These are phyloP conservation scores for Andricus curvator DNA, from an alignment of 2,888 invertebrate genomes.

Conservation along the genomic window DNA sequence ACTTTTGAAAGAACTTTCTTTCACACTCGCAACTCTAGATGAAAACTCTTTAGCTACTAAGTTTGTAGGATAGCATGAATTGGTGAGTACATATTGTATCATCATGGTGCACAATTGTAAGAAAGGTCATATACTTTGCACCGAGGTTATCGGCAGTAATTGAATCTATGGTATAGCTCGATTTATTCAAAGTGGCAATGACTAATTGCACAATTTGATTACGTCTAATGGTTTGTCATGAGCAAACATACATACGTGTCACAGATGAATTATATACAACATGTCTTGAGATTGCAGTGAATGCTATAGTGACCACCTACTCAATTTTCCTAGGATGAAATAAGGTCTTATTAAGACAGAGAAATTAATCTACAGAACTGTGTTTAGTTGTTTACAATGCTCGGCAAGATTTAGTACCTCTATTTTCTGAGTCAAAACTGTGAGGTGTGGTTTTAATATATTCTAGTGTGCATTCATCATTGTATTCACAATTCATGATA, in stretches of 20 bases:
- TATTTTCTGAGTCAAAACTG: not conserved
- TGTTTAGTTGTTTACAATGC: constrained; percentile 4
- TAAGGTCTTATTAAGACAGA: constrained; percentile 19
- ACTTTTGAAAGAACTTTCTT: not conserved
- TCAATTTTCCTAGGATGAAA: constrained; percentile 5
- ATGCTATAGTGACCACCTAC: not conserved
- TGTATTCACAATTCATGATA: constrained; percentile 6
- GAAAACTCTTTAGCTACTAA: not conserved
- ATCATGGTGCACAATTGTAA: not conserved
- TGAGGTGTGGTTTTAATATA: constrained; percentile 30
- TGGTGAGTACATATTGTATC: not conserved
- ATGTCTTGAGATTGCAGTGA: not conserved
- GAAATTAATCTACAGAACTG: constrained; percentile 7
- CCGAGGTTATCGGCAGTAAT: constrained; percentile 1
- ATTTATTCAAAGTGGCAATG: constrained; percentile 6
- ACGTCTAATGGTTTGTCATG: not conserved
- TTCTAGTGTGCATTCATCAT: constrained; percentile 27
- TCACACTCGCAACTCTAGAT: not conserved
- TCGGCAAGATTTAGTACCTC: constrained; percentile 18
- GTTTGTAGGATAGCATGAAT: not conserved
- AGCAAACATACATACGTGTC: not conserved
- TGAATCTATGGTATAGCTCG: not conserved
- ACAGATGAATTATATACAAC: not conserved
- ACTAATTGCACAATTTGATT: constrained; percentile 4
- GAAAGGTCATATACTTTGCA: not conserved